Base-by-base conservation (phyloP, 2,113 vertebrate genomes). In the Myrmecobius fasciatus region DNA sequence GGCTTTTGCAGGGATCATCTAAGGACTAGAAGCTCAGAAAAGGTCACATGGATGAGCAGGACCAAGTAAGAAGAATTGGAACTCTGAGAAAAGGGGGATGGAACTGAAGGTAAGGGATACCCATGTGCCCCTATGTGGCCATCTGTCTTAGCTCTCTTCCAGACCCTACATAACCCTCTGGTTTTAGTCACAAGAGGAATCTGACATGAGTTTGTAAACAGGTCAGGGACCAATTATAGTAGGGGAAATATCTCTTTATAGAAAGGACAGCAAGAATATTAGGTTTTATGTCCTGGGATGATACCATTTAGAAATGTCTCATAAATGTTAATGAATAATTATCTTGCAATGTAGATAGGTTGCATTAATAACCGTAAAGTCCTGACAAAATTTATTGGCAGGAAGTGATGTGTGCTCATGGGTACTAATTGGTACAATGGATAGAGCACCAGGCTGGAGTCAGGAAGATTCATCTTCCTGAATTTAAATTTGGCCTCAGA, bases 11-110 rank as follows among this genome's bases (percentile, higher is more conserved):
- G 9, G 56, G 10, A 31, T 60, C 28, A 31, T 10, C 56, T 31
- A 31, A 31, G 12, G 60, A 67, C n/a, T 91, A 56, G 48, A 92
- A 93, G 89, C 89, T 24, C 46, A 96, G 88, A 60, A 20, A 89
- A 31, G 25, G 26, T 36, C 89, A 93, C 89, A 31, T 49, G 90
- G 60, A 1, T 46, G 52, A 22, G 51, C 25, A 7, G 25, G 11
- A 89, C 52, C 89, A 91, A 91, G 53, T 83, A 75, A 92, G 54
- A 48, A 24, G 10, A 24, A 92, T 92, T 91, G 47, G 89, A 46
- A 43, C 48, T 53, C 24, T 47, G 12, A 36, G n/a, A 36, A 90
- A 31, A 67, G 28, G 31, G 46, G 36, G 8, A 17, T 53, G 20
- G 67, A n/a, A 43, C 20, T 83, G 20, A 83, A 83, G 5, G 36